phyloP scores from a whole-genome alignment of 2,113 vertebrate species.

The Bubo bubo region DNA sequence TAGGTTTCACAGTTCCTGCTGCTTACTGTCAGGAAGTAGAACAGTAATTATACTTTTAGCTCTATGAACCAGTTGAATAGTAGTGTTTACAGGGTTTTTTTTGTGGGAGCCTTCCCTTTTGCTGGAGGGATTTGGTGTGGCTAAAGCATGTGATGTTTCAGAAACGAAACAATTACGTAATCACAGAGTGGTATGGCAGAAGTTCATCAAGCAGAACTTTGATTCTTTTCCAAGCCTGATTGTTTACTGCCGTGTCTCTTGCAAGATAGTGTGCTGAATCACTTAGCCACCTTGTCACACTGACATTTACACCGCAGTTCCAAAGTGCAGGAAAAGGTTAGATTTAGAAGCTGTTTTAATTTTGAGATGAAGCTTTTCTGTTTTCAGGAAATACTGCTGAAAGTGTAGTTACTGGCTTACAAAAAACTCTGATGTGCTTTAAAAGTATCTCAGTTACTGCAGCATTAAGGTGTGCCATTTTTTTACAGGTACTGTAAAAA shows the following conservation, averaged over 20 bases:
- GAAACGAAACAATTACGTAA: constrained; percentile 48
- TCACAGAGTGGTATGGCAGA: background rate
- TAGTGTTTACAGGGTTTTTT: background rate
- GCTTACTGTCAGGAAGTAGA: background rate
- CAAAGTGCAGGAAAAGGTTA: background rate
- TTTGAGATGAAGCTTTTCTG: background rate
- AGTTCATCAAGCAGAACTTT: constrained; percentile 36
- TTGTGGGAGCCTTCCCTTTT: constrained; percentile 3
- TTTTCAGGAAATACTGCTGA: background rate
- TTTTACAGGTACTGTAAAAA: background rate
- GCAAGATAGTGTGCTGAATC: background rate
- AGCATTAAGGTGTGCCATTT: background rate
- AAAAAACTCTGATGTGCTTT: background rate
- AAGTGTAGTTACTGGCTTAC: background rate
- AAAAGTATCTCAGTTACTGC: background rate
- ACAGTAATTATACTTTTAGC: background rate
- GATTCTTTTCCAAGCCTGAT: background rate
- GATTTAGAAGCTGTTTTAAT: background rate
- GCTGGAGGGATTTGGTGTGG: constrained; percentile 44
- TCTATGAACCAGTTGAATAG: background rate
- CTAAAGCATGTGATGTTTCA: constrained; percentile 32
- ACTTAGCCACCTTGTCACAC: background rate
- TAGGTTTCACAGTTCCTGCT: background rate
- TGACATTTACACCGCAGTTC: background rate
- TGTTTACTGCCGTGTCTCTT: background rate